Percentiles rank a stretch among this genome's conserved stretches.
Evolutionary conservation across 2,797 vertebrate genomes (phyloP).

Genomic region (Pteropus rufus): DNA sequence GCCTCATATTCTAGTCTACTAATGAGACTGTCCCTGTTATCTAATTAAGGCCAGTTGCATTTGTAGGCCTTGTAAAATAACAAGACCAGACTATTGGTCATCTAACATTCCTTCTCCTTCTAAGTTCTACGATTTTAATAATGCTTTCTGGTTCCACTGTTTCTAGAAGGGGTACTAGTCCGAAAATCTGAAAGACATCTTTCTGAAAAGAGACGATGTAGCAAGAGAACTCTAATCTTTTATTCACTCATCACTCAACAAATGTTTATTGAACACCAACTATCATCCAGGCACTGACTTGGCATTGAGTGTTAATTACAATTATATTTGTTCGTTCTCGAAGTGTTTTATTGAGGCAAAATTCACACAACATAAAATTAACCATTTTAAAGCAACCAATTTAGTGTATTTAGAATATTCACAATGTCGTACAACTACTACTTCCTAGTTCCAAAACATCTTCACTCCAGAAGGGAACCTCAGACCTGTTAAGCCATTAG

Average conservation of each 20-base stretch:
- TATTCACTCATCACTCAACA: background rate
- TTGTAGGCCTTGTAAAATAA: background rate
- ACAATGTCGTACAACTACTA: background rate
- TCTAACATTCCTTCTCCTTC: background rate
- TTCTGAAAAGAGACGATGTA: constrained; percentile 14
- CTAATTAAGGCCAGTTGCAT: background rate
- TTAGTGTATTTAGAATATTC: background rate
- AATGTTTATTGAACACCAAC: background rate
- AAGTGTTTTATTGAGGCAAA: background rate
- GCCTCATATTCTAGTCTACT: background rate
- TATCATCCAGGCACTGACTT: background rate
- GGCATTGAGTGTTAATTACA: background rate
- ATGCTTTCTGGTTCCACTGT: background rate
- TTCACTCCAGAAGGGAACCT: background rate
- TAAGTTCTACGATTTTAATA: constrained; percentile 11
- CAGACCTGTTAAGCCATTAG: background rate
- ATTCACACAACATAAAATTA: background rate
- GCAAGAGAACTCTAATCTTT: background rate
- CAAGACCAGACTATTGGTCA: background rate
- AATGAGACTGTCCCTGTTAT: background rate
- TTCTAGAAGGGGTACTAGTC: background rate
- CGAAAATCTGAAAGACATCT: background rate
- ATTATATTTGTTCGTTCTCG: background rate
- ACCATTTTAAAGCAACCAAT: background rate
- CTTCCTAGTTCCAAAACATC: background rate